Base-by-base conservation (phyloP, 2,113 vertebrate genomes). In the Verasper variegatus region DNA sequence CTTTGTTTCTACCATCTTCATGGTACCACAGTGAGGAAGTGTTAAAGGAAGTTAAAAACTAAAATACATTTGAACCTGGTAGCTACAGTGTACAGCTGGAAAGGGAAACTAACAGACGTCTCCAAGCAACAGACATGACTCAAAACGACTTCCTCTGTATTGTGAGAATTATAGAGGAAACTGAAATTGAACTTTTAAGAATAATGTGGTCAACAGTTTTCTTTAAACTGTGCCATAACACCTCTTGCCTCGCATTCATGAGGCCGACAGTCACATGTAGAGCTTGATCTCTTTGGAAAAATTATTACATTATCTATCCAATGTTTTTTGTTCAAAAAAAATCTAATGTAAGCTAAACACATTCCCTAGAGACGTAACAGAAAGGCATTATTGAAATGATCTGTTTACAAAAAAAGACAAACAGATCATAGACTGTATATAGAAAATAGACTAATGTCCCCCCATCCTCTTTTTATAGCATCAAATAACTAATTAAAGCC, bases 1-100 rank as follows among this genome's bases (percentile, higher is more conserved):
- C 26, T 47, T 58, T 78, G 62, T 9, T 31, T 76, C 59, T 49
- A 40, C 18, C 42, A 5, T 13, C 20, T 68, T 65, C n/a, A 45
- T 40, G 27, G 42, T 13, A 17, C 18, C 11, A 10, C 62, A 65
- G 24, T 40, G 35, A 78, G 71, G 71, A 76, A 80, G 75, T 72
- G 57, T 68, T 20, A 76, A 60, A 86, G 71, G 63, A 85, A 88
- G 80, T 86, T 74, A 78, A 87, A 91, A 89, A 76, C 75, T 86
- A 82, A 92, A 91, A 77, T 80, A 65, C 76, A 74, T 4, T 27
- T 84, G 5, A 79, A 71, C 6, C 66, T 47, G 54, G 76, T 54
- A 58, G 62, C 66, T 27, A 82, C 76, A 78, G 9, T 20, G 78
- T 73, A 78, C 61, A 64, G 8, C 4, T 76, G 77, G 63, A 56